Evolutionary conservation across 2,113 vertebrate genomes (phyloP).

Genomic region (Bufo bufo): DNA sequence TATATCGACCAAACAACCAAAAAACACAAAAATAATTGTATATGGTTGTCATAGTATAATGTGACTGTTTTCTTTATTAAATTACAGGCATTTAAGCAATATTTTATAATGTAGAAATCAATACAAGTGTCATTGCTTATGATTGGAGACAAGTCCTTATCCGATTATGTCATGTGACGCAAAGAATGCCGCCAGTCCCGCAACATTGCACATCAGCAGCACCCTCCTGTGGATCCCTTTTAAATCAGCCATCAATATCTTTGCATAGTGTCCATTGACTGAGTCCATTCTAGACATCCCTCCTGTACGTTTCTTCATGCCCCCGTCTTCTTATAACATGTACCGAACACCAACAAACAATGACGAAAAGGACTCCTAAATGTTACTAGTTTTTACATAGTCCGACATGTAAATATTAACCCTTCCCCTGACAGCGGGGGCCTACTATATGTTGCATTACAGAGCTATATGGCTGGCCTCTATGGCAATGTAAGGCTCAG

Average conservation of each 20-base stretch:
- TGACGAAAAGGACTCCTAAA: constrained; percentile 2
- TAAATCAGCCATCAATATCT: neutral
- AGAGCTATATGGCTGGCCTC: constrained; percentile 1
- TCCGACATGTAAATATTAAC: constrained; percentile 36
- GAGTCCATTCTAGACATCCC: constrained; percentile 8
- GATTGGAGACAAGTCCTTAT: constrained; percentile 3
- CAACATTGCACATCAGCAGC: neutral
- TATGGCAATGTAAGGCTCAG: neutral
- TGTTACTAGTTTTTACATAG: constrained; percentile 41
- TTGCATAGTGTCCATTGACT: neutral
- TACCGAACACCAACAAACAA: neutral
- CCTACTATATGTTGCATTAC: constrained; percentile 13
- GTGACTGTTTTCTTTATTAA: constrained; percentile 52
- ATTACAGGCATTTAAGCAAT: constrained; percentile 52
- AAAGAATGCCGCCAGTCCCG: constrained; percentile 2
- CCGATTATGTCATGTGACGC: neutral
- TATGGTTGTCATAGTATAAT: neutral
- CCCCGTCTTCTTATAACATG: neutral
- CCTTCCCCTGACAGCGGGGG: neutral
- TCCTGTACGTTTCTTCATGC: neutral
- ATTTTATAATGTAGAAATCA: constrained; percentile 54
- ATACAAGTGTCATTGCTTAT: constrained; percentile 36
- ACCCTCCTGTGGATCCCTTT: constrained; percentile 3
- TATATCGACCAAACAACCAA: neutral
- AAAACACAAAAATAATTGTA: neutral